Conservation (phyloP, 2,797 vertebrate species). For the Intellagama lesueurii region DNA sequence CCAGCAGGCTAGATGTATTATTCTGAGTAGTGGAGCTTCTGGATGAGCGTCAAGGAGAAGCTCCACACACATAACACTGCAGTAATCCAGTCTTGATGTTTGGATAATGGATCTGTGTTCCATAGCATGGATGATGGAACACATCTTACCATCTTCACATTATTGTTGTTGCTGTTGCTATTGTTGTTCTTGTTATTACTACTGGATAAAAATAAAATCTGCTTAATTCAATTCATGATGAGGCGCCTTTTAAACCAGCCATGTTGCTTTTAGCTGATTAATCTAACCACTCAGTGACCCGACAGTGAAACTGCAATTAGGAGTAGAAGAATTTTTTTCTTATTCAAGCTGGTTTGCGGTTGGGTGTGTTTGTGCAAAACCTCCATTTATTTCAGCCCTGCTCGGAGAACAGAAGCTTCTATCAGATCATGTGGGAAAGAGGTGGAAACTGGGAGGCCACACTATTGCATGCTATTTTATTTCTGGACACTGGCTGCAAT, state of each 20-base stretch:
- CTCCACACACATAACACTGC: too few species aligned
- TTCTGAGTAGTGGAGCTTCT: too few species aligned
- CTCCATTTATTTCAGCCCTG: neutral
- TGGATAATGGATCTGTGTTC: too few species aligned
- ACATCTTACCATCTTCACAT: too few species aligned
- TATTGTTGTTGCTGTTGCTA: too few species aligned
- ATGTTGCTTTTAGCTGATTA: neutral
- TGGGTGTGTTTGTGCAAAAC: conserved; percentile 3
- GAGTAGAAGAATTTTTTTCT: neutral
- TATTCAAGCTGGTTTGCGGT: neutral
- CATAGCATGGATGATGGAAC: too few species aligned
- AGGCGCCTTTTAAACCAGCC: neutral
- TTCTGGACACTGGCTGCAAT: neutral
- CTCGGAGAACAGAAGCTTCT: neutral
- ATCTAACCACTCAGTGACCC: neutral
- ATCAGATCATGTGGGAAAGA: neutral
- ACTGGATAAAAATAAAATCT: neutral
- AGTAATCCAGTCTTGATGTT: too few species aligned
- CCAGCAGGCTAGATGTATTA: too few species aligned
- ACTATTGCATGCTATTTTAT: neutral
- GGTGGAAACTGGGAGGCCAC: neutral
- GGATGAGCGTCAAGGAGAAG: too few species aligned
- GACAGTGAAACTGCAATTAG: neutral
- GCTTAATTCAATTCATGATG: neutral
- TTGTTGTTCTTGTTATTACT: too few species aligned